Evolutionary conservation across 2,888 invertebrate genomes (phyloP).

Genomic region (Cheilosia pagana): DNA sequence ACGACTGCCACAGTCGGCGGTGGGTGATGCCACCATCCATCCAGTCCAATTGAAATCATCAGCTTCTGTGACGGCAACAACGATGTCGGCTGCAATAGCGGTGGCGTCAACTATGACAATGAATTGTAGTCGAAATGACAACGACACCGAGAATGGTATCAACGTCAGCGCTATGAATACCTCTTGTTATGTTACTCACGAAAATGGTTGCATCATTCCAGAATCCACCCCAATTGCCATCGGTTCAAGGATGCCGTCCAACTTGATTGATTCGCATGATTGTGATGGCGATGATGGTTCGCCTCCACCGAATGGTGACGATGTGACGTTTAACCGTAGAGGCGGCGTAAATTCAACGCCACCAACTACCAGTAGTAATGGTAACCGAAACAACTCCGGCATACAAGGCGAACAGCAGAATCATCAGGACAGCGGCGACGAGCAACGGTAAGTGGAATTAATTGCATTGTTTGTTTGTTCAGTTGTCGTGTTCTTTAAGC

Average conservation of each 20-base stretch:
- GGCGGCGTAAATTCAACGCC: conserved; percentile 60
- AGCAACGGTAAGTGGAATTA: conserved; percentile 70
- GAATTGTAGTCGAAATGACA: conserved; percentile 72
- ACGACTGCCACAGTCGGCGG: conserved; percentile 27
- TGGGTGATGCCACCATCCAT: conserved; percentile 55
- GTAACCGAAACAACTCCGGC: conserved; percentile 79
- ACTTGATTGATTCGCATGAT: conserved; percentile 83
- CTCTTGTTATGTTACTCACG: conserved; percentile 73
- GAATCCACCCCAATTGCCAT: conserved; percentile 56
- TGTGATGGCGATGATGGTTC: conserved; percentile 76
- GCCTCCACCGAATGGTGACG: conserved; percentile 62
- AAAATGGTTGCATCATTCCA: conserved; percentile 63
- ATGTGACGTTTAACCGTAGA: conserved; percentile 75
- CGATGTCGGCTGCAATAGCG: conserved; percentile 5
- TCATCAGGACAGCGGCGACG: conserved; percentile 45
- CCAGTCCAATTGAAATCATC: conserved; percentile 68
- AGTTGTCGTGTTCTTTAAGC: conserved; percentile 18
- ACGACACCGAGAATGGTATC: conserved; percentile 69
- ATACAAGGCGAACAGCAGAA: conserved; percentile 75
- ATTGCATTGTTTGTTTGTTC: conserved; percentile 61
- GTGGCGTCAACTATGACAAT: conserved; percentile 65
- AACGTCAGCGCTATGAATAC: conserved; percentile 80
- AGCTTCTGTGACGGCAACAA: conserved; percentile 48
- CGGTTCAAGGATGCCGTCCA: conserved; percentile 71
- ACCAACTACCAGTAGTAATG: conserved; percentile 75